phyloP scores from a whole-genome alignment of 2,888 invertebrate species.

The Trachelus troglodyta region DNA sequence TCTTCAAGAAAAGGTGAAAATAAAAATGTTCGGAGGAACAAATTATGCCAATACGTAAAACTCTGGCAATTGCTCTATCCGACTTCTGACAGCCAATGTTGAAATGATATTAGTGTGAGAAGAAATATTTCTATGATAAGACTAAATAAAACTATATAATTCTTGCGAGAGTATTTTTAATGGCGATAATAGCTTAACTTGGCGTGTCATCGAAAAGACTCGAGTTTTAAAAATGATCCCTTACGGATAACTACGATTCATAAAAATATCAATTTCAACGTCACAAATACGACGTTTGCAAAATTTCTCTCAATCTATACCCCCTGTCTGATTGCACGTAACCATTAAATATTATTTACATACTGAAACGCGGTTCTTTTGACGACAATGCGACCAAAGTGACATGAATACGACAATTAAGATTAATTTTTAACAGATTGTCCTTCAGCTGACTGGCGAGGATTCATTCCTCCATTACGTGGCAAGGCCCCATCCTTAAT shows the following conservation, averaged over 20 bases:
- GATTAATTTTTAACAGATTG: background rate
- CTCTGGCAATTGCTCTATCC: background rate
- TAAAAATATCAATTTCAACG: conserved; percentile 16
- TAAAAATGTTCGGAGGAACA: background rate
- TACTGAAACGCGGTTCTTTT: background rate
- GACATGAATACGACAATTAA: background rate
- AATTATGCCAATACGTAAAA: background rate
- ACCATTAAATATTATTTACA: conserved; percentile 2
- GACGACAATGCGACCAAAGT: background rate
- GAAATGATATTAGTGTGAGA: background rate
- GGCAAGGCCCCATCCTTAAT: background rate
- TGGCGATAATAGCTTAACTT: too few species aligned
- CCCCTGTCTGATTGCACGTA: background rate
- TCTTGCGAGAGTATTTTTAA: too few species aligned
- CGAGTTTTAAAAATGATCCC: background rate
- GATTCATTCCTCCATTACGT: background rate
- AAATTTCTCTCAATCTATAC: background rate
- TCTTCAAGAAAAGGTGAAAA: background rate
- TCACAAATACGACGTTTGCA: background rate
- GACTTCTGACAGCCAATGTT: background rate
- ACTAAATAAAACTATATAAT: background rate
- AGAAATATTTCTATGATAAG: background rate
- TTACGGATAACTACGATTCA: conserved; percentile 7
- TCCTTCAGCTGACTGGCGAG: background rate
- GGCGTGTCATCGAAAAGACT: background rate